phyloP scores from a whole-genome alignment of 2,797 vertebrate genomes.

The Cygnus olor region DNA sequence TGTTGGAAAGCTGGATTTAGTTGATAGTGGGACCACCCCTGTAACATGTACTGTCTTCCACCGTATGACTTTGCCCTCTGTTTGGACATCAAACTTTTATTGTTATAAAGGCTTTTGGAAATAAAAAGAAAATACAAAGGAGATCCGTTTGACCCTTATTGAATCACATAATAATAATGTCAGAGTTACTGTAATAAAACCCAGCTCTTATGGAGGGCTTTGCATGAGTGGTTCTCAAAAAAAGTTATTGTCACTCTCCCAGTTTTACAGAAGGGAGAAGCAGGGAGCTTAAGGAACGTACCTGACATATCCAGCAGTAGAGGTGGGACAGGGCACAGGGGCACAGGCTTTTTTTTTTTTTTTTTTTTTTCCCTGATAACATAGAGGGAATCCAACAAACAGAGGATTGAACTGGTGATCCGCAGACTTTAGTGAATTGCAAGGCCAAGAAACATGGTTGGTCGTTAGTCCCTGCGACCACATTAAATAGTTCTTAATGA shows the following conservation, averaged over 20 bases:
- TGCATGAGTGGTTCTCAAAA: neutral
- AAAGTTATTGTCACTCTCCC: neutral
- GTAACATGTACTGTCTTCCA: neutral
- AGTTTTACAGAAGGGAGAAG: neutral
- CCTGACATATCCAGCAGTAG: neutral
- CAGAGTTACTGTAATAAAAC: neutral
- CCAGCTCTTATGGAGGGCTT: neutral
- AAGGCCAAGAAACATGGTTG: neutral
- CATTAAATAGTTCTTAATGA: neutral
- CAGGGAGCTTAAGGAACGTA: neutral
- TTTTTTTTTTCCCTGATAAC: neutral
- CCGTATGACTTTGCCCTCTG: neutral
- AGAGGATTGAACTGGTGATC: neutral
- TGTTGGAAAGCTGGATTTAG: neutral
- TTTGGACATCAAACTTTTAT: neutral
- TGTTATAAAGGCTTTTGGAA: constrained; percentile 22
- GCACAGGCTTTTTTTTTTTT: neutral
- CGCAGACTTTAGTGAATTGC: neutral
- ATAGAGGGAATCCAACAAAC: neutral
- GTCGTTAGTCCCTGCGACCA: neutral
- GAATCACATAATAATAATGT: neutral
- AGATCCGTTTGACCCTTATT: constrained; percentile 7
- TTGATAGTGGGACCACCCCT: neutral
- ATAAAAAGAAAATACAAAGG: constrained; percentile 18
- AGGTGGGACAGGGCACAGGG: neutral